Conservation (phyloP, 2,888 invertebrate species). For the Neoascia interrupta region DNA sequence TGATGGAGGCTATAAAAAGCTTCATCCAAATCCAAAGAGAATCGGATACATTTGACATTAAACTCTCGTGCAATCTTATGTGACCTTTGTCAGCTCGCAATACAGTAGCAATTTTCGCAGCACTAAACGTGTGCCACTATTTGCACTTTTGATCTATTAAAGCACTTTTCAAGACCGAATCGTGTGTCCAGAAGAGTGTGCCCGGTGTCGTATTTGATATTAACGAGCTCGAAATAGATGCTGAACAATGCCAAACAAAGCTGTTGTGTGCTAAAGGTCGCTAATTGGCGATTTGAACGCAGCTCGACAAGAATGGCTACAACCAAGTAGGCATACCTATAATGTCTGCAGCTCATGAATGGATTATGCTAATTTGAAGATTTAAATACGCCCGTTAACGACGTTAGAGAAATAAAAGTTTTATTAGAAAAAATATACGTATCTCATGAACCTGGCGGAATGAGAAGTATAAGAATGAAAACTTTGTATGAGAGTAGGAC, state of each 20-base stretch:
- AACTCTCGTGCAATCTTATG: no score
- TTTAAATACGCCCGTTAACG: background rate
- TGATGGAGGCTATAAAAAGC: no score
- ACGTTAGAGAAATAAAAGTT: no score
- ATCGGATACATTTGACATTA: no score
- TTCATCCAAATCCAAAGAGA: no score
- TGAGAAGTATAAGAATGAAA: no score
- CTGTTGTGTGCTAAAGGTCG: constrained; percentile 36
- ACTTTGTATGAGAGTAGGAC: no score
- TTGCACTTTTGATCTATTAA: background rate
- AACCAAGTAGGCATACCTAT: no score
- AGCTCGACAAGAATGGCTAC: constrained; percentile 11
- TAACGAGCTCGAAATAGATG: background rate
- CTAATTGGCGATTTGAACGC: constrained; percentile 40
- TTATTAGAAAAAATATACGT: background rate
- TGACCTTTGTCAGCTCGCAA: constrained; percentile 46
- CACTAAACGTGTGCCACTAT: background rate
- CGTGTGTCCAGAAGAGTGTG: constrained; percentile 18
- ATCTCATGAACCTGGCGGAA: no score
- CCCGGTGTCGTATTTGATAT: constrained; percentile 40
- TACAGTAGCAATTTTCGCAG: constrained; percentile 35
- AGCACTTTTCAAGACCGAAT: background rate
- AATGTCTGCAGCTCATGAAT: no score
- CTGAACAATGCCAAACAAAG: constrained; percentile 5
- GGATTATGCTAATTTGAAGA: constrained; percentile 43